phyloP scores from a whole-genome alignment of 1,140 invertebrate genomes.

The Theocolax elegans region DNA sequence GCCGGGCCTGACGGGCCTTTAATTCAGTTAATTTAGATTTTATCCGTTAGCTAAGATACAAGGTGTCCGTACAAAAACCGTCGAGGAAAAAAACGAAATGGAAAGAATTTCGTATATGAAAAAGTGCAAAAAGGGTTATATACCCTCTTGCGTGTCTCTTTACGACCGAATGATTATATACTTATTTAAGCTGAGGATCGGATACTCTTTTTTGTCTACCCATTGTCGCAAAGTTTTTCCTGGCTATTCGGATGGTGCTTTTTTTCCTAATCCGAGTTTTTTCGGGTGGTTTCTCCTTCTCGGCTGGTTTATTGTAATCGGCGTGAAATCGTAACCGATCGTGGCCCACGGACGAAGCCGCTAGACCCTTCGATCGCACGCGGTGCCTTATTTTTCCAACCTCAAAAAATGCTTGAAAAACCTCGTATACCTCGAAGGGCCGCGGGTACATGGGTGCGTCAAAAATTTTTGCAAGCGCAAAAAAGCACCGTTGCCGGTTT shows the following conservation, averaged over 20 bases:
- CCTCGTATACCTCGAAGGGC: too few relatives aligned
- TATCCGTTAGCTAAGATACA: conserved; percentile 63
- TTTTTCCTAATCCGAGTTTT: neutral
- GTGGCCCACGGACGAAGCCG: conserved; percentile 31
- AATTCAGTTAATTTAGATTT: conserved; percentile 71
- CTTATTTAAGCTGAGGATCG: conserved; percentile 60
- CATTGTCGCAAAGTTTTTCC: neutral
- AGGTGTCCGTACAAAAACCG: conserved; percentile 44
- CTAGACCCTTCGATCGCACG: conserved; percentile 29
- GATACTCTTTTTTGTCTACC: conserved; percentile 8
- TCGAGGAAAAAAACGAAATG: conserved; percentile 36
- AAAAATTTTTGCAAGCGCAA: conserved; percentile 1
- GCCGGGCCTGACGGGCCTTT: conserved; percentile 56
- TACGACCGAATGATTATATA: conserved; percentile 65
- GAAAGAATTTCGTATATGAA: conserved; percentile 6
- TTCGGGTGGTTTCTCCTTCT: neutral
- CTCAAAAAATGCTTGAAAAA: conserved; percentile 48
- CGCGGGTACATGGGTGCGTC: neutral
- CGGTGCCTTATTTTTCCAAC: conserved; percentile 49
- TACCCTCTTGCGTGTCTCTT: conserved; percentile 49
- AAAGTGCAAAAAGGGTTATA: conserved; percentile 51
- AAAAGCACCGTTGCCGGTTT: neutral
- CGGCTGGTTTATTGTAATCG: conserved; percentile 63
- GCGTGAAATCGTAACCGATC: conserved; percentile 70
- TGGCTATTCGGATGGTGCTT: neutral